Conservation (phyloP, 2,888 invertebrate genomes). For the Ormyrus rosae region DNA sequence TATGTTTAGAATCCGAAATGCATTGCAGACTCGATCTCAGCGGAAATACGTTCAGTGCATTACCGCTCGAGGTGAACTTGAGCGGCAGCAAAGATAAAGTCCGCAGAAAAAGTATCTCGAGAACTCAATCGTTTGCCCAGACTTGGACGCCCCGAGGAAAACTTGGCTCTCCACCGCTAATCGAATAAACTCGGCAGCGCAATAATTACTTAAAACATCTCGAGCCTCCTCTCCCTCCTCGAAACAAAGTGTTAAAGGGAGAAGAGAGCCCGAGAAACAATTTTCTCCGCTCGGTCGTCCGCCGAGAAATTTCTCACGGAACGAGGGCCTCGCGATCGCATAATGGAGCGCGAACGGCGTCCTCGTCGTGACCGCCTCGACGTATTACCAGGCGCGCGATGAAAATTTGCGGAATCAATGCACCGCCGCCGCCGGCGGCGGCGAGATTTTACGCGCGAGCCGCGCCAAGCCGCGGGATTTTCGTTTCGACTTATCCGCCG, state of each 20-base stretch:
- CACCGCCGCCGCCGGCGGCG: not conserved
- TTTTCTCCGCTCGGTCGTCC: slow-evolving; percentile 20
- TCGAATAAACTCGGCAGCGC: slow-evolving; percentile 58
- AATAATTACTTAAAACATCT: slow-evolving; percentile 59
- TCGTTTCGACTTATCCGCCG: no score
- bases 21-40: not conserved
- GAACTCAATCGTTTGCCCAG: slow-evolving; percentile 33
- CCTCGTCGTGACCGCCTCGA: slow-evolving; percentile 49
- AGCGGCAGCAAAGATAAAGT: slow-evolving; percentile 2
- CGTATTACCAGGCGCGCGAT: slow-evolving; percentile 38
- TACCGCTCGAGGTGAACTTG: slow-evolving; percentile 23
- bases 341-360: slow-evolving; percentile 30
- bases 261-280: slow-evolving; percentile 40
- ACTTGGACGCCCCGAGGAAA: not conserved
- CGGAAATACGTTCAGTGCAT: slow-evolving; percentile 25
- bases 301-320: slow-evolving; percentile 51
- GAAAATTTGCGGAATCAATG: slow-evolving; percentile 52
- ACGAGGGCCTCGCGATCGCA: slow-evolving; percentile 32
- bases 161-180: slow-evolving; percentile 45
- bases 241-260: slow-evolving; percentile 30
- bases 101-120: slow-evolving; percentile 14
- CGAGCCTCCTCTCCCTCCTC: slow-evolving; percentile 1
- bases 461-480: not conserved
- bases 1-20: not conserved
- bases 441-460: slow-evolving; percentile 28